Base-by-base conservation (phyloP, 2,797 vertebrate species). In the Xiphophorus birchmanni region DNA sequence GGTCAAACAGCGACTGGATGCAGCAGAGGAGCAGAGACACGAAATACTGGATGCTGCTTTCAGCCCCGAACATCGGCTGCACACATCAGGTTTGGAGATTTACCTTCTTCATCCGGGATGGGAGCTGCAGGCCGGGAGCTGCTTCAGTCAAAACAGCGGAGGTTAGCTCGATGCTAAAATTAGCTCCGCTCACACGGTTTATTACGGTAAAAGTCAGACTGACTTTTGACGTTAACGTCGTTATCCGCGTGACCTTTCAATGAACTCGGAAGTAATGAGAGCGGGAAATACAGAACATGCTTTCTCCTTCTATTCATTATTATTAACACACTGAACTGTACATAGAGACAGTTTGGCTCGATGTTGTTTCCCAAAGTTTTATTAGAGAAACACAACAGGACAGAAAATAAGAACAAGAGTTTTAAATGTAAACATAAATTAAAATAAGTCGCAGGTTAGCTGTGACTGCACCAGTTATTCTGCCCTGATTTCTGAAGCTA, bases 1-100 rank as follows among this genome's bases (percentile, higher is more conserved):
- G 65, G 65, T 69, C 17, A 69, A 42, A n/a, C 52, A 56, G 56
- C 56, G 56, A 29, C 56, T n/a, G 56, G 56, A 60, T 60, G 56
- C 26, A 60, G 56, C 26, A 12, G 56, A 60, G 56, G 56, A 60
- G 56, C 56, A 60, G 56, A 60, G 56, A 60, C 56, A 60, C 56
- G n/a, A 29, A 29, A 29, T 12, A 11, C 56, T 60, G 56, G 56
- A 60, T 60, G 56, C 56, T 60, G 56, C 56, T 60, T 60, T 32
- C 56, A 60, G 56, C n/a, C n/a, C 56, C 56, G 56, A 60, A 32
- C n/a, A 60, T 60, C 56, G 3, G 56, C 56, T 32, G 58, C 29
- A 15, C 12, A 17, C 58, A 32, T 63, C 13, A 63, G 58, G 58
- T 63, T 32, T 63, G 54, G 56, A 63, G 4, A 5, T 32, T 63